phyloP scores from a whole-genome alignment of 2,888 invertebrate species.

The Trachelus stipa region DNA sequence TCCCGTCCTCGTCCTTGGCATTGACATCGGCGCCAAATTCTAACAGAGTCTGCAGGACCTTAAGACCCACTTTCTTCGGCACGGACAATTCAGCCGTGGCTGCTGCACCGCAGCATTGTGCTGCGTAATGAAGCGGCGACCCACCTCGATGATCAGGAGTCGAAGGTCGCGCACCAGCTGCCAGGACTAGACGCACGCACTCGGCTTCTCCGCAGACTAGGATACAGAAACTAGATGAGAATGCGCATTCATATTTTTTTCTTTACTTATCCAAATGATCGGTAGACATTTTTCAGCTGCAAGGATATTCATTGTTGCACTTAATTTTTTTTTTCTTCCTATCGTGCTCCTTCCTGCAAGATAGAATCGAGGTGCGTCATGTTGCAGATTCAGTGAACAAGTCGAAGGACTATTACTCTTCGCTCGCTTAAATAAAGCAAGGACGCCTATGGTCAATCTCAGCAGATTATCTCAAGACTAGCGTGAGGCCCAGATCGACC shows the following conservation, averaged over 20 bases:
- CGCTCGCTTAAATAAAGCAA: conserved; percentile 38
- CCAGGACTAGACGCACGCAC: conserved; percentile 85
- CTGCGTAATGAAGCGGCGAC: conserved; percentile 96
- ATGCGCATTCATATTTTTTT: background rate
- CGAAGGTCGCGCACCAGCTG: conserved; percentile 87
- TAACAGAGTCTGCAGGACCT: conserved; percentile 83
- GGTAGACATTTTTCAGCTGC: background rate
- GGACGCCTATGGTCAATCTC: conserved; percentile 49
- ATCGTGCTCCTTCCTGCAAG: background rate
- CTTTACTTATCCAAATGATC: background rate
- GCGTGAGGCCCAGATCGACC: conserved; percentile 29
- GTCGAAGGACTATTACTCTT: conserved; percentile 13
- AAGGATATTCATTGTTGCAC: too few relatives aligned
- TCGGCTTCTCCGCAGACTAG: conserved; percentile 94
- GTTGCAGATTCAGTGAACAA: background rate
- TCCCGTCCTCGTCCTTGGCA: conserved; percentile 90
- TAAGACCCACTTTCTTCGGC: conserved; percentile 75
- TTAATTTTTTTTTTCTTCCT: background rate
- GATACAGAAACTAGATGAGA: background rate
- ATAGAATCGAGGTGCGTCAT: background rate
- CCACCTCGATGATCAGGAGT: conserved; percentile 95
- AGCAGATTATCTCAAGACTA: conserved; percentile 39
- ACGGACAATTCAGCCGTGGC: conserved; percentile 67
- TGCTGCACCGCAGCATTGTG: conserved; percentile 93
- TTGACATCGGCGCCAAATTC: conserved; percentile 84